Evolutionary conservation across 2,797 vertebrate genomes (phyloP).

Genomic region (Acomys russatus): DNA sequence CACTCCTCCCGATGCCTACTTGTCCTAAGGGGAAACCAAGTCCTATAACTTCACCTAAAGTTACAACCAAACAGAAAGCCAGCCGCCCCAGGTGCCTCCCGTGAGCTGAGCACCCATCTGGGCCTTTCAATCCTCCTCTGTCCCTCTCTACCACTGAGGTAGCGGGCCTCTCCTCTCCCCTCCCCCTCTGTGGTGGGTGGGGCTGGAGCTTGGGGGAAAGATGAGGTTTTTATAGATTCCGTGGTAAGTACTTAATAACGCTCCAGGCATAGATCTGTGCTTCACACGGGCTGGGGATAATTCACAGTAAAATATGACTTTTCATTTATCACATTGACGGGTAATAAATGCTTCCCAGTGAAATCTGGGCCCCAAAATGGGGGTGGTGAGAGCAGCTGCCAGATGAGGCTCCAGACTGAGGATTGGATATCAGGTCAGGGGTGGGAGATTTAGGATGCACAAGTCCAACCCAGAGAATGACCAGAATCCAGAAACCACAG

Average conservation of each 20-base stretch:
- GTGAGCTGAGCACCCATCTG: background rate
- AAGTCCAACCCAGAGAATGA: background rate
- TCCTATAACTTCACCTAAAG: background rate
- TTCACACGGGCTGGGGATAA: constrained; percentile 86
- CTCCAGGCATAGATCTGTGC: constrained; percentile 88
- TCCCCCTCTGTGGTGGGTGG: constrained; percentile 68
- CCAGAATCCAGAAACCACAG: background rate
- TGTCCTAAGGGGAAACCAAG: constrained; percentile 19
- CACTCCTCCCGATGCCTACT: background rate
- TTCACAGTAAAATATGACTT: constrained; percentile 90
- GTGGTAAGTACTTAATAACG: constrained; percentile 90
- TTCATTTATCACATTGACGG: constrained; percentile 89
- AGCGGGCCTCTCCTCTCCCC: constrained; percentile 16
- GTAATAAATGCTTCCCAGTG: constrained; percentile 89
- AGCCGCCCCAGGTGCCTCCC: background rate
- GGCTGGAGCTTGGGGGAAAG: constrained; percentile 77
- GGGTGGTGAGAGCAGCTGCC: constrained; percentile 37
- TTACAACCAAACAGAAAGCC: constrained; percentile 25
- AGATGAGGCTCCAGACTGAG: constrained; percentile 5
- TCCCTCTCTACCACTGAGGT: background rate
- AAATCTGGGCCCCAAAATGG: constrained; percentile 71
- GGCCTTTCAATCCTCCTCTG: background rate
- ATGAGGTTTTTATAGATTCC: constrained; percentile 89
- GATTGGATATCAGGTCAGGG: background rate
- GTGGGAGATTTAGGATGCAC: background rate